A percentile compares a stretch with the other conserved stretches of the same genome.
phyloP scores from a whole-genome alignment of 2,888 invertebrate genomes.

The Euzophera pinguis region DNA sequence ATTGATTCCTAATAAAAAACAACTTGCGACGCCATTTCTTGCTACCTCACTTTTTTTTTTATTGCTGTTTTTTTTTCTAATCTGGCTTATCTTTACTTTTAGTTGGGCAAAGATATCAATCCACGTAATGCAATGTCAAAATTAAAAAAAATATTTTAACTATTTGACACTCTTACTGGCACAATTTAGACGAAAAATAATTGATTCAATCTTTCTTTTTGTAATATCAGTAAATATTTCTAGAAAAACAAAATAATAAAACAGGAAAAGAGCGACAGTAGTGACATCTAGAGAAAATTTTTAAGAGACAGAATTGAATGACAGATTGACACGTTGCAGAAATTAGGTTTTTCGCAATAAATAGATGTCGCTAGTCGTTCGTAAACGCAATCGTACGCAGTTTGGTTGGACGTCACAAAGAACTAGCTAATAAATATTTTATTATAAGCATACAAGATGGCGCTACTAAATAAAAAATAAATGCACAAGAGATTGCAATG shows the following conservation, averaged over 20 bases:
- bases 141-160: too few relatives aligned
- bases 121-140: conserved; percentile 16
- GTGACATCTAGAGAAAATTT: too few relatives aligned
- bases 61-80: conserved; percentile 38
- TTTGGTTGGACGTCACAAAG: background rate
- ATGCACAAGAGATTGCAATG: too few relatives aligned
- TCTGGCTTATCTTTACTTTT: conserved; percentile 26
- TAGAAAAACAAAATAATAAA: too few relatives aligned
- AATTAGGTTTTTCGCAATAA: background rate
- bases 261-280: too few relatives aligned
- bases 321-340: background rate
- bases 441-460: background rate
- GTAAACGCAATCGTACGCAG: background rate
- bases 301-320: too few relatives aligned
- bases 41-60: conserved; percentile 57
- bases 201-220: too few relatives aligned
- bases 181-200: too few relatives aligned
- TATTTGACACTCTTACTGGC: too few relatives aligned
- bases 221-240: too few relatives aligned
- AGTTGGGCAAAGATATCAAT: conserved; percentile 32
- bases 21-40: conserved; percentile 78
- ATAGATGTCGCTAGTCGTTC: background rate
- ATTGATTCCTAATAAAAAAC: conserved; percentile 70
- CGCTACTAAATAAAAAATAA: background rate
- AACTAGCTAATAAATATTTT: too few relatives aligned